phyloP scores from a whole-genome alignment of 2,797 vertebrate species.

The Sebastes baramenuke region DNA sequence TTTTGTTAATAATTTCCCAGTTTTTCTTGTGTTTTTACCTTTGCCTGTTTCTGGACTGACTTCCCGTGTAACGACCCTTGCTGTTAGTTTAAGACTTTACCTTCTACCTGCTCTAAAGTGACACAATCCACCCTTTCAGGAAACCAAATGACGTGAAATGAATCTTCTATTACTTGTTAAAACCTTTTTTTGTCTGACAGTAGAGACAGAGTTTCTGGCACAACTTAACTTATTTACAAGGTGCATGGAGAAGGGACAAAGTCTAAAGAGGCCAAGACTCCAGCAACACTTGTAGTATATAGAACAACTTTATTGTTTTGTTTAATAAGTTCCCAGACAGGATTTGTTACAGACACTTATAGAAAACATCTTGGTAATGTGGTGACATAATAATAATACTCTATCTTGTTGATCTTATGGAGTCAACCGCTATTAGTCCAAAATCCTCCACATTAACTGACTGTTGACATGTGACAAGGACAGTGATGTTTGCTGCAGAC shows the following conservation, averaged over 20 bases:
- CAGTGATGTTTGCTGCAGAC: not conserved
- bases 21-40: not conserved
- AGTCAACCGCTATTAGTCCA: not conserved
- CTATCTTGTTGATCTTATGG: not conserved
- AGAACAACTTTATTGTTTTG: no score
- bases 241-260: no score
- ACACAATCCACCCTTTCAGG: not conserved
- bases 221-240: no score
- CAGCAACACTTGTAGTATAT: no score
- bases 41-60: not conserved
- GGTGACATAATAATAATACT: not conserved
- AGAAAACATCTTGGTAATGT: not conserved
- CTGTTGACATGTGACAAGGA: not conserved
- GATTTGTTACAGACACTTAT: no score
- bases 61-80: not conserved
- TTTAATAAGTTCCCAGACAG: not conserved
- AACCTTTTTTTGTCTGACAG: not conserved
- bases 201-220: no score
- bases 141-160: not conserved
- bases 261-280: accelerated
- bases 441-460: not conserved
- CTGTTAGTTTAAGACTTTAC: not conserved
- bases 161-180: not conserved
- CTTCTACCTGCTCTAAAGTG: not conserved
- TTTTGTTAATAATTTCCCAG: not conserved